A percentile compares a stretch with the other conserved stretches of the same genome.
These are phyloP conservation scores for Melanerpes formicivorus DNA, from an alignment of 2,113 vertebrate genomes.

Conservation along the genomic window DNA sequence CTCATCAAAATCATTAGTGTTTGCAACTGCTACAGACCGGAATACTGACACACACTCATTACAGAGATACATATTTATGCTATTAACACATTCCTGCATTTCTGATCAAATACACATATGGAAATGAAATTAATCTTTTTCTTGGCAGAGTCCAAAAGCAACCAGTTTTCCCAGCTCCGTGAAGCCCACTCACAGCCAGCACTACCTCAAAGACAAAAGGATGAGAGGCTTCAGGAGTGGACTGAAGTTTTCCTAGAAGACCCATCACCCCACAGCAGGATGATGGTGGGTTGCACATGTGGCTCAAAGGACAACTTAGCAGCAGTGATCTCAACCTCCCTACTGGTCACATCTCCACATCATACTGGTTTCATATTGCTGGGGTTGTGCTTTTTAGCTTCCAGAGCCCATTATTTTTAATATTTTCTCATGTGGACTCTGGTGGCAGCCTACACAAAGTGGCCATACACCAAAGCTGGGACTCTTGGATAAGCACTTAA, in stretches of 20 bases:
- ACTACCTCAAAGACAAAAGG: not conserved
- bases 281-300: fast-evolving
- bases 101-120: not conserved
- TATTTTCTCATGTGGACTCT: not conserved
- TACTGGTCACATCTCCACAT: not conserved
- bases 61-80: not conserved
- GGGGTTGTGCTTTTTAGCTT: not conserved
- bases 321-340: not conserved
- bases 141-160: slow-evolving; percentile 14
- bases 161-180: not conserved
- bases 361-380: not conserved
- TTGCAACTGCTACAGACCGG: slow-evolving; percentile 49
- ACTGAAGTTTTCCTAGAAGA: not conserved
- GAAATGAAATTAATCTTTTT: slow-evolving; percentile 26
- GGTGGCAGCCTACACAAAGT: not conserved
- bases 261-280: fast-evolving
- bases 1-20: not conserved
- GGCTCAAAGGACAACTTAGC: not conserved
- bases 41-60: not conserved
- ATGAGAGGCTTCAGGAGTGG: not conserved
- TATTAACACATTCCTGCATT: not conserved
- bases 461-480: not conserved
- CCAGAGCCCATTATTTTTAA: not conserved
- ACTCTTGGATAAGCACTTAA: not conserved
- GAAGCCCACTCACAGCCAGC: not conserved